Percentiles rank a stretch among this genome's conserved stretches.
Evolutionary conservation across 2,113 vertebrate genomes (phyloP).

Genomic region (Hydrolagus affinis): DNA sequence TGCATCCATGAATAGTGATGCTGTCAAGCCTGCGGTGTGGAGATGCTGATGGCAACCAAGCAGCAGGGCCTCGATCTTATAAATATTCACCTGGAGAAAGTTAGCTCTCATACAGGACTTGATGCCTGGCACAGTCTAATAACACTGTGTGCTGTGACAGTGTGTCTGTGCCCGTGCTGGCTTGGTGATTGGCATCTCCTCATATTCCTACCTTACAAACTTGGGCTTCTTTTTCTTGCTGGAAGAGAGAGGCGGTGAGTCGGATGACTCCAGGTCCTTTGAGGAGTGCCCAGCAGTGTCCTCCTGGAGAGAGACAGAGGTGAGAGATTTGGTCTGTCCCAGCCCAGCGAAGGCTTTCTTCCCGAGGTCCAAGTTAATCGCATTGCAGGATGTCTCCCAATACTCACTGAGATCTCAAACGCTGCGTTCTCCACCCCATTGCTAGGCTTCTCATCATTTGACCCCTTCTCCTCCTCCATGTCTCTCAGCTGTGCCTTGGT

Average conservation of each 20-base stretch:
- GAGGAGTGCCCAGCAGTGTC: rapidly evolving
- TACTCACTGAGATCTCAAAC: not conserved
- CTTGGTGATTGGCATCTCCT: not conserved
- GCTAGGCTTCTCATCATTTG: not conserved
- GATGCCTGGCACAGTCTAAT: too few relatives aligned
- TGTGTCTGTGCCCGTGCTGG: too few relatives aligned
- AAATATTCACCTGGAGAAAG: too few relatives aligned
- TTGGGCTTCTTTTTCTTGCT: not conserved
- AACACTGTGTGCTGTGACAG: too few relatives aligned
- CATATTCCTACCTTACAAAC: not conserved
- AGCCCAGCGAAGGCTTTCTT: not conserved
- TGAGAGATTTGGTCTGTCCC: too few relatives aligned
- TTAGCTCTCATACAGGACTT: too few relatives aligned
- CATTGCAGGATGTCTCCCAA: not conserved
- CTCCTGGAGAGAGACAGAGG: not conserved
- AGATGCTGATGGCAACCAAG: too few relatives aligned
- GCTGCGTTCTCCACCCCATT: not conserved
- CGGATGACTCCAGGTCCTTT: not conserved
- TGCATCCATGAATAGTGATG: too few relatives aligned
- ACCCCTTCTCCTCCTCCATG: not conserved
- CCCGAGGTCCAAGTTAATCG: not conserved
- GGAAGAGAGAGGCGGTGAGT: not conserved
- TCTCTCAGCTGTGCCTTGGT: too few relatives aligned
- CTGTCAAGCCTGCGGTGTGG: too few relatives aligned
- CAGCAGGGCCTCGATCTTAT: too few relatives aligned